Percentiles rank a stretch among this genome's conserved stretches.
These are phyloP conservation scores for Emberiza fucata DNA, from an alignment of 2,113 vertebrate genomes.

Conservation along the genomic window DNA sequence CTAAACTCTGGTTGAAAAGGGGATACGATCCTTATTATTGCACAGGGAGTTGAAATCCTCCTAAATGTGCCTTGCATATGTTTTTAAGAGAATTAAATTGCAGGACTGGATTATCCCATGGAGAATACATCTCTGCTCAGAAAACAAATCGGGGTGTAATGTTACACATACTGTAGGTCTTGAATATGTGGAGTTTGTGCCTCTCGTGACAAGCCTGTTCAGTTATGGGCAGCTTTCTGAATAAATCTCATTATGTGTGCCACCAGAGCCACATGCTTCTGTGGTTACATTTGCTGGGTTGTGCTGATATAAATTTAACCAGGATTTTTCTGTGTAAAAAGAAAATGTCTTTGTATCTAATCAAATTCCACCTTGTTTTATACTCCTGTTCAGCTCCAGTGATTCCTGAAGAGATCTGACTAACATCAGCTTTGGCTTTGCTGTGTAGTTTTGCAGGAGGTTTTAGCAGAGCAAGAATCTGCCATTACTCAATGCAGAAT, in stretches of 20 bases:
- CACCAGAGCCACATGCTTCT: background rate
- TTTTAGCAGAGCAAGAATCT: background rate
- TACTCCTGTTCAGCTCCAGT: background rate
- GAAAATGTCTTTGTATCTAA: background rate
- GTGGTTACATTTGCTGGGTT: background rate
- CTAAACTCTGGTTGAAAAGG: background rate
- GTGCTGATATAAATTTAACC: background rate
- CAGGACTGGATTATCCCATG: background rate
- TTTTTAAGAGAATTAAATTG: background rate
- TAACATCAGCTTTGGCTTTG: background rate
- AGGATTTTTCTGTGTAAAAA: background rate
- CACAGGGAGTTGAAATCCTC: background rate
- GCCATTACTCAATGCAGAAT: background rate
- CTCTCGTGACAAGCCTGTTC: background rate
- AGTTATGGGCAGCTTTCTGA: background rate
- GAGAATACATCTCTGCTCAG: background rate
- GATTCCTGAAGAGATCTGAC: background rate
- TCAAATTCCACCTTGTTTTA: background rate
- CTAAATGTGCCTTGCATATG: slow-evolving; percentile 9
- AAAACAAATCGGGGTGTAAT: background rate
- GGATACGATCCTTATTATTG: background rate
- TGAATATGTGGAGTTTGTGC: background rate
- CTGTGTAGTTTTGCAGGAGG: background rate
- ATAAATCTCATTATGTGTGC: background rate
- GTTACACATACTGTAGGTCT: background rate